Evolutionary conservation across 2,797 vertebrate species (phyloP).

Genomic region (Neopelma chrysocephalum): DNA sequence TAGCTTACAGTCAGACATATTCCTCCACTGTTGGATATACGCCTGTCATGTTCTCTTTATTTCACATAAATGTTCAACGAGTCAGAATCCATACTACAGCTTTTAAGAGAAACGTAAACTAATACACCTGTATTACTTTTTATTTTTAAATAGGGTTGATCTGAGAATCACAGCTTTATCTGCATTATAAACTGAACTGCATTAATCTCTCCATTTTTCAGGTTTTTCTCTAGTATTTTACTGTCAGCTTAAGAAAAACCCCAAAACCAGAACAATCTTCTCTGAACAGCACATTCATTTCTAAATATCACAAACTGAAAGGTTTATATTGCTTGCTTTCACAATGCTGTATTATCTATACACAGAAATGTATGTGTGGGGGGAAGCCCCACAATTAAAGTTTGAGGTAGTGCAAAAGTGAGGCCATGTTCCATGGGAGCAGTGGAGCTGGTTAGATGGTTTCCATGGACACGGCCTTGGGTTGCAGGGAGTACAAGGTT

Average conservation of each 20-base stretch:
- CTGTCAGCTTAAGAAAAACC: neutral
- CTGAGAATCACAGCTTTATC: neutral
- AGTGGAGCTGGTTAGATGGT: too few relatives aligned
- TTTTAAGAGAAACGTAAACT: neutral
- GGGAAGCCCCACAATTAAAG: too few relatives aligned
- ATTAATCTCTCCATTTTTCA: neutral
- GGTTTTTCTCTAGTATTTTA: neutral
- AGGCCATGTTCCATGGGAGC: too few relatives aligned
- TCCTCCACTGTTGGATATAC: neutral
- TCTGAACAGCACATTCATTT: neutral
- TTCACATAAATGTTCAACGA: neutral
- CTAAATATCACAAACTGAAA: neutral
- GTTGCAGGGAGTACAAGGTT: too few relatives aligned
- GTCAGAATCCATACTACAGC: neutral
- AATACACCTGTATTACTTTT: neutral
- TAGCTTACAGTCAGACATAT: neutral
- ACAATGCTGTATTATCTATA: neutral
- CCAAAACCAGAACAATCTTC: neutral
- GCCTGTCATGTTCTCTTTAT: neutral
- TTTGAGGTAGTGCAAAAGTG: too few relatives aligned
- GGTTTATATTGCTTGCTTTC: neutral
- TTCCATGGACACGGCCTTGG: too few relatives aligned
- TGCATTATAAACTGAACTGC: neutral
- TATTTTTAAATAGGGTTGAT: neutral
- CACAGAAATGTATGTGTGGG: neutral